Evolutionary conservation across 2,888 invertebrate genomes (phyloP).

Genomic region (Ennomos erosarius): DNA sequence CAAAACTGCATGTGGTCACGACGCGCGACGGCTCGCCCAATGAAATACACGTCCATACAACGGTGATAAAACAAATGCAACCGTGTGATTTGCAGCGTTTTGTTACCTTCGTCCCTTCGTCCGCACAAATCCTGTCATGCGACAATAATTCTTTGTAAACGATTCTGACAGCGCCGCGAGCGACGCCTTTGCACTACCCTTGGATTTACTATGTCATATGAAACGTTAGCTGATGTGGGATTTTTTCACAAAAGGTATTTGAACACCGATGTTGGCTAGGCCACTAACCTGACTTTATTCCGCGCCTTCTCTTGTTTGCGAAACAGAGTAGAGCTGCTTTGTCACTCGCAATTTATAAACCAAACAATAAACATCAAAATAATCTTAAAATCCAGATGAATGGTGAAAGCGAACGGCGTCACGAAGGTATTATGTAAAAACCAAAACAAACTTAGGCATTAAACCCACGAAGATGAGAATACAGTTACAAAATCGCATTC

Average conservation of each 20-base stretch:
- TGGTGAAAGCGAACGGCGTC: slow-evolving; percentile 51
- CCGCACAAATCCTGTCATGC: slow-evolving; percentile 60
- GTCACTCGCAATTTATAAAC: slow-evolving; percentile 56
- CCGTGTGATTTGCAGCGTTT: slow-evolving; percentile 61
- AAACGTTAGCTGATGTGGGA: slow-evolving; percentile 51
- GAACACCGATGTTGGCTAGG: slow-evolving; percentile 40
- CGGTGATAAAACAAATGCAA: slow-evolving; percentile 53
- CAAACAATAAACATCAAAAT: slow-evolving; percentile 66
- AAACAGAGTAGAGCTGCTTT: slow-evolving; percentile 48
- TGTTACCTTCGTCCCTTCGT: slow-evolving; percentile 56
- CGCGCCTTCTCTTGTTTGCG: slow-evolving; percentile 37
- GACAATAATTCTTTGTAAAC: slow-evolving; percentile 74
- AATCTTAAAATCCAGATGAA: slow-evolving; percentile 69
- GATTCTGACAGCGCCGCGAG: slow-evolving; percentile 62
- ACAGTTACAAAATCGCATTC: background rate
- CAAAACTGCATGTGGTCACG: slow-evolving; percentile 27
- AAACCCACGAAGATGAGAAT: slow-evolving; percentile 16
- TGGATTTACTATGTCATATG: slow-evolving; percentile 69
- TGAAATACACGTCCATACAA: slow-evolving; percentile 12
- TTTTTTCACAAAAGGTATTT: slow-evolving; percentile 51
- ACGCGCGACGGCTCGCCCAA: slow-evolving; percentile 10
- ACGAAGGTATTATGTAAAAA: slow-evolving; percentile 49
- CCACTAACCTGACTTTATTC: slow-evolving; percentile 32
- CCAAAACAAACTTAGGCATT: slow-evolving; percentile 51
- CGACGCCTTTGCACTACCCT: slow-evolving; percentile 56